Percentiles rank a stretch among this genome's conserved stretches.
Evolutionary conservation across 2,113 vertebrate species (phyloP).

Genomic region (Acrocephalus arundinaceus): DNA sequence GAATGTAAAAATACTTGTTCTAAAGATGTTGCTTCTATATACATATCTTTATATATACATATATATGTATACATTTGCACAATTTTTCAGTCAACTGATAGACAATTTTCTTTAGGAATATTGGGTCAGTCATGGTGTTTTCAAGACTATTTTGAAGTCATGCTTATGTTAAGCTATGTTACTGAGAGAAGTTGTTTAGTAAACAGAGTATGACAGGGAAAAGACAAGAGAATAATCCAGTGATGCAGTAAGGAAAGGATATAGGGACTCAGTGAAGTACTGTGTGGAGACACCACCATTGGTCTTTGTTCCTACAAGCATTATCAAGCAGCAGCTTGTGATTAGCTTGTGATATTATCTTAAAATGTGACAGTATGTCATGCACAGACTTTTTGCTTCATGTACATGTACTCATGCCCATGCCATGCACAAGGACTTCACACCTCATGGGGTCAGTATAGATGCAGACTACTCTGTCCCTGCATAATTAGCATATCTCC

Average conservation of each 20-base stretch:
- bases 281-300: neutral
- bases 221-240: neutral
- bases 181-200: neutral
- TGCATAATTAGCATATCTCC: neutral
- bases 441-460: neutral
- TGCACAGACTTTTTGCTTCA: neutral
- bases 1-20: neutral
- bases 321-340: neutral
- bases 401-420: neutral
- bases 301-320: neutral
- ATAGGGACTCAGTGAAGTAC: neutral
- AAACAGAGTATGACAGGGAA: neutral
- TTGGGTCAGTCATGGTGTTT: neutral
- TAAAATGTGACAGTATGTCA: neutral
- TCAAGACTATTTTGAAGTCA: neutral
- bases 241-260: neutral
- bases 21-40: neutral
- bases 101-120: neutral
- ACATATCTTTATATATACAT: neutral
- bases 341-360: neutral
- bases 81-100: neutral
- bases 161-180: neutral
- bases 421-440: fast-evolving
- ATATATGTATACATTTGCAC: neutral
- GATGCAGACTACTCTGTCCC: neutral